These are phyloP conservation scores for Puntigrus tetrazona DNA, from an alignment of 2,113 vertebrate species.

Conservation along the genomic window DNA sequence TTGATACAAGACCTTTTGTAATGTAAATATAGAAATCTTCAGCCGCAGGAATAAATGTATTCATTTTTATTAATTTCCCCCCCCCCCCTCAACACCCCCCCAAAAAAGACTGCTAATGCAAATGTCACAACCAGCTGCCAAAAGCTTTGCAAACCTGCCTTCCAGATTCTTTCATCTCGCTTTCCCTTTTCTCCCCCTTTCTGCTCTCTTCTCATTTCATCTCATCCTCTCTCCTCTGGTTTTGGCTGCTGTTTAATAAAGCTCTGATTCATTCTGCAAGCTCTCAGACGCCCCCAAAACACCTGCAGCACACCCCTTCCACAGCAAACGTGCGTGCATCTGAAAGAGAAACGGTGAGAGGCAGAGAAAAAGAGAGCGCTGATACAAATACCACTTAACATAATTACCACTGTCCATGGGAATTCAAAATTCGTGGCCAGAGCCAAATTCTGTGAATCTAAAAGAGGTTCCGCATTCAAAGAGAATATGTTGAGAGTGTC, in stretches of 20 bases:
- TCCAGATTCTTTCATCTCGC: constrained; percentile 1
- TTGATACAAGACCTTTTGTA: constrained; percentile 12
- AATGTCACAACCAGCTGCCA: background rate
- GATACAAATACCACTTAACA: constrained; percentile 40
- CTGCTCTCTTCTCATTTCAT: background rate
- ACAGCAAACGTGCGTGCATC: background rate
- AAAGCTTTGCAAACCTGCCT: constrained; percentile 18
- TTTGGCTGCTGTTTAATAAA: constrained; percentile 37
- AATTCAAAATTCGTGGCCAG: constrained; percentile 16
- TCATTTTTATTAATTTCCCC: constrained; percentile 20
- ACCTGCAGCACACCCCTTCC: constrained; percentile 17
- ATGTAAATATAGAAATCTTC: constrained; percentile 19
- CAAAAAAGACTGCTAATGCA: background rate
- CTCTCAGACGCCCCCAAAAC: background rate
- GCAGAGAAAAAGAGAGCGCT: background rate
- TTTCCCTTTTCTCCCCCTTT: background rate
- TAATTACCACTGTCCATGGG: constrained; percentile 35
- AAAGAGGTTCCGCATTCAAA: constrained; percentile 21
- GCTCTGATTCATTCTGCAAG: constrained; percentile 6
- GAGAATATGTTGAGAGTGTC: background rate
- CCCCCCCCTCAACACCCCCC: background rate
- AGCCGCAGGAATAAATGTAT: background rate
- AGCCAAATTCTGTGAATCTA: constrained; percentile 24
- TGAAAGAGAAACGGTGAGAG: background rate
- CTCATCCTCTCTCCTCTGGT: background rate